These are phyloP conservation scores for Nudaria mundana DNA, from an alignment of 2,888 invertebrate genomes.

Conservation along the genomic window DNA sequence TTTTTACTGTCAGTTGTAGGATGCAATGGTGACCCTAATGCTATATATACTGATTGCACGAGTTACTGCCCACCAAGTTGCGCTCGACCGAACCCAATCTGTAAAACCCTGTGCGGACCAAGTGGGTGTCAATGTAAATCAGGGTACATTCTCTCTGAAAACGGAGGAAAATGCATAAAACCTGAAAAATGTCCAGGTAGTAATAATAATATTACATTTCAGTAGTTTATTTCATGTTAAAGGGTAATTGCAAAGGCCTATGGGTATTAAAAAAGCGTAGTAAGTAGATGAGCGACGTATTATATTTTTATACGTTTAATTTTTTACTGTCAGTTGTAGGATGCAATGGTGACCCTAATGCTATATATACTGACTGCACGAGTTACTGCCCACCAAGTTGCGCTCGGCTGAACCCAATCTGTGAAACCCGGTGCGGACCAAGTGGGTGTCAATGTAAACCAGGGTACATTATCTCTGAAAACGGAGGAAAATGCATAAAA, in stretches of 20 bases:
- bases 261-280: too few relatives aligned
- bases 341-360: slow-evolving; percentile 23
- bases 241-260: too few relatives aligned
- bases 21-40: slow-evolving; percentile 23
- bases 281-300: too few relatives aligned
- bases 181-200: neutral
- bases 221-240: too few relatives aligned
- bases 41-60: neutral
- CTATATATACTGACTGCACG: neutral
- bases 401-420: neutral
- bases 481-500: neutral
- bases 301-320: too few relatives aligned
- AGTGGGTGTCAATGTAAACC: slow-evolving; percentile 2
- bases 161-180: neutral
- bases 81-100: neutral
- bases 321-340: too few relatives aligned
- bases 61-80: slow-evolving; percentile 1
- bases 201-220: too few relatives aligned
- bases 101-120: neutral
- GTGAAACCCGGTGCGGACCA: neutral
- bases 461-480: neutral
- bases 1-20: too few relatives aligned
- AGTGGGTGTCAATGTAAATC: slow-evolving; percentile 2
- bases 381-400: slow-evolving; percentile 1
- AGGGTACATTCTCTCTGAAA: neutral